Evolutionary conservation across 2,113 vertebrate genomes (phyloP), one percentile per base, ranked within the genome.

Genomic region (Xiphophorus hellerii): DNA sequence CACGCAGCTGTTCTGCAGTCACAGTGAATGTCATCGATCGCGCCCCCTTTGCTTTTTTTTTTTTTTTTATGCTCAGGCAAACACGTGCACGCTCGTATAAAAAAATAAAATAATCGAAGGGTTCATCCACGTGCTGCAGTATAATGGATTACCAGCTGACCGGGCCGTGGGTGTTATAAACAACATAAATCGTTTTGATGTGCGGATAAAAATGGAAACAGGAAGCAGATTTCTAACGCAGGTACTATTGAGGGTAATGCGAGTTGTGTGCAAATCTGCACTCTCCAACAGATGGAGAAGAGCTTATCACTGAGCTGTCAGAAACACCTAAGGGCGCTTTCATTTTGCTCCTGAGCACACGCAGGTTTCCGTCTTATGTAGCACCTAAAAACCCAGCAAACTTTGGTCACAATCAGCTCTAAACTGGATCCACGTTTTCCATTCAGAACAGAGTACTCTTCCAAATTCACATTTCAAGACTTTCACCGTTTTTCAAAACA

Each of bases 231-330:
- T 39, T 79, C 64, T 30, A 73, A 27, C 62, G 27, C 17, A 13
- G 51, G 75, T 74, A 66, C 69, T 60, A 74, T 33, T 5, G 76
- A 54, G 44, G 66, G 44, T 44, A 58, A 60, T 70, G 82, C 74
- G 69, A 22, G 63, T 61, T 42, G 60, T 68, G 71, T 67, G 76
- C 67, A 82, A 85, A 85, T 87, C 84, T 83, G 76, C 33, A 66
- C 11, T 29, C 68, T 29, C 71, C 78, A 78, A 82, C 91, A 92
- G 89, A 91, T 89, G 91, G 91, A 84, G 64, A 39, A 30, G 67
- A 68, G 88, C 81, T 92, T 81, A 93, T 90, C 90, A 78, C 82
- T 74, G 69, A 54, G 82, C 82, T 60, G 73, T 81, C 51, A 79
- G 69, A 85, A 75, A 87, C 82, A 67, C 78, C 61, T 68, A 58